Conservation (phyloP, 2,113 vertebrate species). For the Syngnathus scovelli region DNA sequence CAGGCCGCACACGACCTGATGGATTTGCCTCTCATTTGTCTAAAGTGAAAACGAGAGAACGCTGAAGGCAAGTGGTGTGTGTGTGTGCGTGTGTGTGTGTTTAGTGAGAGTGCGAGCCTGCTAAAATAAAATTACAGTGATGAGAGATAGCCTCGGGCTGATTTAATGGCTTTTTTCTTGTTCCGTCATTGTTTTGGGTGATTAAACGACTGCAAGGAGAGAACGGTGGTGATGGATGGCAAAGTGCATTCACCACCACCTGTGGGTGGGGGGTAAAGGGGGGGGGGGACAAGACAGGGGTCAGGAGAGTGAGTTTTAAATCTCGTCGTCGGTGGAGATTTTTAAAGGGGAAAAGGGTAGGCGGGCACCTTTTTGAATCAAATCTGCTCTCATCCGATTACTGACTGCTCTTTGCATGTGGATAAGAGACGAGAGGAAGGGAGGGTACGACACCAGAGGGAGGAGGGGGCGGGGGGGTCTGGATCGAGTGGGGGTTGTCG, state of each 20-base stretch:
- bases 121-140: constrained; percentile 1
- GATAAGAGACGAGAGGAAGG: constrained; percentile 58
- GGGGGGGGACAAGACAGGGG: constrained; percentile 24
- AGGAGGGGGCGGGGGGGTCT: constrained; percentile 28
- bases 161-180: neutral
- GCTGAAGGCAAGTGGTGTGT: constrained; percentile 20
- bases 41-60: constrained; percentile 55
- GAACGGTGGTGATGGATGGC: constrained; percentile 27
- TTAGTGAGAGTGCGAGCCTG: constrained; percentile 6
- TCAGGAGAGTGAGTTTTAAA: constrained; percentile 66
- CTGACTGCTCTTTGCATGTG: constrained; percentile 78
- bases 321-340: constrained; percentile 65
- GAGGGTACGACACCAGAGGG: neutral
- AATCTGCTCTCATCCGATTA: constrained; percentile 79
- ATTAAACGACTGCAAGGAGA: constrained; percentile 50
- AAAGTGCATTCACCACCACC: constrained; percentile 51
- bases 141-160: neutral
- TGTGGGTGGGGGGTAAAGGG: neutral
- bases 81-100: constrained; percentile 26
- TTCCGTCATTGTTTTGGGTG: constrained; percentile 54
- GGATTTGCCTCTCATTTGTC: constrained; percentile 77
- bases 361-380: constrained; percentile 64
- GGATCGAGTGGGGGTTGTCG: constrained; percentile 29
- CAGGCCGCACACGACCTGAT: constrained; percentile 63
- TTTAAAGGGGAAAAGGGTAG: constrained; percentile 52